A percentile compares a stretch with the other conserved stretches of the same genome.
Conservation (phyloP, 2,797 vertebrate genomes). For the Selene dorsalis region DNA sequence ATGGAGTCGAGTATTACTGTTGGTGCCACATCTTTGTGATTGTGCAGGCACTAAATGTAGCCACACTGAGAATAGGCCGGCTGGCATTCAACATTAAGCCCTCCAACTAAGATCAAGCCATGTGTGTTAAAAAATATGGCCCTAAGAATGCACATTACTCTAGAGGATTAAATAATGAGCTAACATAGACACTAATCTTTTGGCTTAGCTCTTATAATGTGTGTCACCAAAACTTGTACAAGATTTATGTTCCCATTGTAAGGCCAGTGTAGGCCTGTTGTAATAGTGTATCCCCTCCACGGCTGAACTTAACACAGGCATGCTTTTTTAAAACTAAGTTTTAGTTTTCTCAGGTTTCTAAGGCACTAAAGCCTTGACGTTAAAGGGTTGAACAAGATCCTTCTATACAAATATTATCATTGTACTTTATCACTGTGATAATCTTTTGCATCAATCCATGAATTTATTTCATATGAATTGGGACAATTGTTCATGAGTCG, state of each 20-base stretch:
- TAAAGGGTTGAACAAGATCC: neutral
- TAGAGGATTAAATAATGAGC: neutral
- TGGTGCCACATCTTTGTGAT: conserved; percentile 66
- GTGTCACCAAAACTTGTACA: neutral
- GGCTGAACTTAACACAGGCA: too few species aligned
- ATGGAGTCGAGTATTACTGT: conserved; percentile 29
- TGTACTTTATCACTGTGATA: neutral
- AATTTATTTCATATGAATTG: conserved; percentile 6
- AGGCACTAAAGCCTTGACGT: neutral
- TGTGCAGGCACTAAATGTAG: conserved; percentile 80
- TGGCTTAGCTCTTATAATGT: neutral
- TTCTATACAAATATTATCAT: neutral
- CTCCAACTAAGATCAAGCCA: conserved; percentile 59
- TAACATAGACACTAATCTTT: neutral
- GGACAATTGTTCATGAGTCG: neutral
- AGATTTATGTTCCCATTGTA: neutral
- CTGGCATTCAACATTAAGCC: conserved; percentile 77
- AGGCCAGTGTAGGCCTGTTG: neutral
- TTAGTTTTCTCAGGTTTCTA: neutral
- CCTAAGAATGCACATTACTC: neutral
- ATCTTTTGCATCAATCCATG: neutral
- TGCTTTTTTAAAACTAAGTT: neutral
- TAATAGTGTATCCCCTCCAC: neutral
- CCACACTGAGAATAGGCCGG: conserved; percentile 83
- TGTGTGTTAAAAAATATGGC: neutral